These are phyloP conservation scores for Acrocera orbiculus DNA, from an alignment of 2,888 invertebrate genomes.

Conservation along the genomic window DNA sequence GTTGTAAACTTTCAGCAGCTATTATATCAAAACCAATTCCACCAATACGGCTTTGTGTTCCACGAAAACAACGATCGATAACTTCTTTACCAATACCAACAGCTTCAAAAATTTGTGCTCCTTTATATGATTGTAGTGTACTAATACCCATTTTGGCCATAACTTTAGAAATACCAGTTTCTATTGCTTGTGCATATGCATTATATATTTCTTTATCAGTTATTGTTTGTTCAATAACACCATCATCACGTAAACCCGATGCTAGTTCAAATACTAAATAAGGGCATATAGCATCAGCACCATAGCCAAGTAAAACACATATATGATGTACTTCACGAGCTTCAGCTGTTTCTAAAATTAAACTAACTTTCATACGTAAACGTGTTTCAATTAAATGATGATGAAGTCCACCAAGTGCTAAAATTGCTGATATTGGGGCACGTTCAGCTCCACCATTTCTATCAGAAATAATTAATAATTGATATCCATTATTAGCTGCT, in stretches of 20 bases:
- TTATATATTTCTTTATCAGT: slow-evolving; percentile 66
- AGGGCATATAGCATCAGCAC: slow-evolving; percentile 95
- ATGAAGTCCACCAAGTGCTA: slow-evolving; percentile 85
- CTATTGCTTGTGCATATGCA: slow-evolving; percentile 81
- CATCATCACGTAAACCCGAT: slow-evolving; percentile 66
- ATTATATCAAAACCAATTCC: slow-evolving; percentile 83
- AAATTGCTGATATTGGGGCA: slow-evolving; percentile 60
- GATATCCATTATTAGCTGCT: slow-evolving; percentile 62
- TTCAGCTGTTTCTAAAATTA: slow-evolving; percentile 91
- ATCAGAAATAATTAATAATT: slow-evolving; percentile 78
- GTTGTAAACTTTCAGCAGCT: slow-evolving; percentile 66
- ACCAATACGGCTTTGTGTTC: slow-evolving; percentile 52
- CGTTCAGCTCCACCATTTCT: slow-evolving; percentile 42
- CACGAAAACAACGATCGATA: slow-evolving; percentile 82
- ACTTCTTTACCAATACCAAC: slow-evolving; percentile 88
- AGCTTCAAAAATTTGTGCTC: slow-evolving; percentile 98
- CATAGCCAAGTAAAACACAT: slow-evolving; percentile 86
- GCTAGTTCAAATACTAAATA: slow-evolving; percentile 92
- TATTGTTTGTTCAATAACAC: slow-evolving; percentile 56
- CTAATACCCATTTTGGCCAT: slow-evolving; percentile 99
- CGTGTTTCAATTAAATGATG: slow-evolving; percentile 89
- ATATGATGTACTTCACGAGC: slow-evolving; percentile 93
- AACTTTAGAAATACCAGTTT: slow-evolving; percentile 76
- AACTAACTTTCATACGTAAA: slow-evolving; percentile 88
- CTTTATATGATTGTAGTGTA: slow-evolving; percentile 94